Percentiles rank a stretch among this genome's conserved stretches.
Conservation (phyloP, 1,140 invertebrate genomes). For the Drosophila malerkotliana region DNA sequence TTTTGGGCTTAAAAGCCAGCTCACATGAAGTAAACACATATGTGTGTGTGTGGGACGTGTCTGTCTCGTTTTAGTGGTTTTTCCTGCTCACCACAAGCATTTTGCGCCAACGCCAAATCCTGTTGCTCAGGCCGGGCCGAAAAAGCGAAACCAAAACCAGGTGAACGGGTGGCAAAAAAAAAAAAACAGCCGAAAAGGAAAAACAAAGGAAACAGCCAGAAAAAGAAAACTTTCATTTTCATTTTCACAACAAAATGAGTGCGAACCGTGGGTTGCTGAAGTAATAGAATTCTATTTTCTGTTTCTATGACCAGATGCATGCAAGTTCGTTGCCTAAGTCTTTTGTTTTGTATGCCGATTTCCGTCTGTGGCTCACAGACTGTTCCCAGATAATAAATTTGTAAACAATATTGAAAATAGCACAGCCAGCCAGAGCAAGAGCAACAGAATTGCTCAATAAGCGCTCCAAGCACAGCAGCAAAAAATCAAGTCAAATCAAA, state of each 20-base stretch:
- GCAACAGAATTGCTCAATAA: conserved; percentile 68
- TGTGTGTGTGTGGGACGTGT: conserved; percentile 13
- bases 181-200: conserved; percentile 27
- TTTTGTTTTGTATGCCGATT: conserved; percentile 69
- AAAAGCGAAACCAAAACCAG: conserved; percentile 73
- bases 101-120: conserved; percentile 62
- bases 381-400: conserved; percentile 79
- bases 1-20: conserved; percentile 37
- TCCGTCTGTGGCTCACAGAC: conserved; percentile 9
- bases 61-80: conserved; percentile 63
- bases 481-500: conserved; percentile 50
- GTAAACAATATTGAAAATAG: conserved; percentile 77
- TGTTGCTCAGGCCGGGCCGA: conserved; percentile 67
- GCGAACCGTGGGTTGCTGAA: conserved; percentile 19
- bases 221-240: conserved; percentile 78
- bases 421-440: conserved; percentile 45
- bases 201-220: conserved; percentile 47
- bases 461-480: conserved; percentile 51
- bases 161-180: conserved; percentile 69
- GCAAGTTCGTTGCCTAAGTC: conserved; percentile 78
- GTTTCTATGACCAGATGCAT: conserved; percentile 16
- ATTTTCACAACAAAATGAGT: conserved; percentile 59
- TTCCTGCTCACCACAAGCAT: conserved; percentile 57
- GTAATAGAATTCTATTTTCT: conserved; percentile 53
- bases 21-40: conserved; percentile 16